Conservation (phyloP, 1,140 invertebrate species). For the Temnothorax curvispinosus region DNA sequence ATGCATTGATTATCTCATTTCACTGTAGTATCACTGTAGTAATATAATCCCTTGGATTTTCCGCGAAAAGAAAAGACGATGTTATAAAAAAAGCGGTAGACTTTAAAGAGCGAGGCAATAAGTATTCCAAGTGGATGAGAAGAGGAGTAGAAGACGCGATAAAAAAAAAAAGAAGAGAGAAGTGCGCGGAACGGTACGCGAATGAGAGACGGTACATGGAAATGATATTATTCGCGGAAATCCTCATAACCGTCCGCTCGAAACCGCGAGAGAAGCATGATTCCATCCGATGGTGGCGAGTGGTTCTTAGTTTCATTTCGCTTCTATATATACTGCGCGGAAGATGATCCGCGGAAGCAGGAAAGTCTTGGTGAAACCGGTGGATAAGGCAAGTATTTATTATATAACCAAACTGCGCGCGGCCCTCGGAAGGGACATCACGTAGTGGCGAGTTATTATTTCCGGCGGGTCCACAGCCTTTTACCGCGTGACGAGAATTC, state of each 20-base stretch:
- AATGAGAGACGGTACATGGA: slow-evolving; percentile 46
- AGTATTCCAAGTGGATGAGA: slow-evolving; percentile 44
- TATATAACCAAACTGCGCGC: slow-evolving; percentile 44
- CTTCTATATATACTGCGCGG: background rate
- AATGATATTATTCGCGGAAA: slow-evolving; percentile 58
- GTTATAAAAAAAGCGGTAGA: slow-evolving; percentile 11
- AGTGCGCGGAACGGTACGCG: background rate
- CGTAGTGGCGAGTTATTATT: slow-evolving; percentile 58
- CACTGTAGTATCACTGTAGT: background rate
- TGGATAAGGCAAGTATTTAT: slow-evolving; percentile 28
- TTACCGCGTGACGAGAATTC: slow-evolving; percentile 60
- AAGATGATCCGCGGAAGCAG: background rate
- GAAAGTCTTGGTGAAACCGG: background rate
- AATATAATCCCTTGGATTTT: background rate
- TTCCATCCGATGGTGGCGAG: slow-evolving; percentile 1
- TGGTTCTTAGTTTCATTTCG: slow-evolving; percentile 13
- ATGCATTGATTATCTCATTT: slow-evolving; percentile 16
- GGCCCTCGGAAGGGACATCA: slow-evolving; percentile 28
- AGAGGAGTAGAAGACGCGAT: slow-evolving; percentile 13
- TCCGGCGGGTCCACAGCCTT: slow-evolving; percentile 37
- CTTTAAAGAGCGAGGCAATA: slow-evolving; percentile 21
- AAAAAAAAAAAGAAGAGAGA: background rate
- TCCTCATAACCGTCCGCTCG: slow-evolving; percentile 18
- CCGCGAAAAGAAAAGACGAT: background rate
- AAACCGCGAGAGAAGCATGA: slow-evolving; percentile 32